A percentile compares a stretch with the other conserved stretches of the same genome.
phyloP scores from a whole-genome alignment of 1,140 invertebrate species.

The Halictus rubicundus region DNA sequence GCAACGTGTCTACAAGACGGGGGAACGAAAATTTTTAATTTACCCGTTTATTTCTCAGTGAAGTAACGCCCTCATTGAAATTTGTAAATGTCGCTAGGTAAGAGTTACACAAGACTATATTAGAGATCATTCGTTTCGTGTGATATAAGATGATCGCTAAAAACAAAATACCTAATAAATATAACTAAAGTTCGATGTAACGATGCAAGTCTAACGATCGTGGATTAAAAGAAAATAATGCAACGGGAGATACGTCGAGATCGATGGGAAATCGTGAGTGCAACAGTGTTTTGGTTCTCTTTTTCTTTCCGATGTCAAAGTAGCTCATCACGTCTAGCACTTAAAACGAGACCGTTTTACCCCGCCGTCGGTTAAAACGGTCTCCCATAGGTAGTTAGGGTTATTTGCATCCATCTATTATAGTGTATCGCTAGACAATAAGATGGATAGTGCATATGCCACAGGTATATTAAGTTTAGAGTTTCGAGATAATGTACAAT shows the following conservation, averaged over 20 bases:
- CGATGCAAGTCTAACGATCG: conserved; percentile 3
- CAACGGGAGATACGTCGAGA: background rate
- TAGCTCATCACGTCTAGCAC: conserved; percentile 10
- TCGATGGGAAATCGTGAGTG: background rate
- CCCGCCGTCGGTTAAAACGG: conserved; percentile 27
- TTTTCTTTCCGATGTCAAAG: conserved; percentile 19
- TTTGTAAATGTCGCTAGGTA: conserved; percentile 36
- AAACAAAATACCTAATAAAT: conserved; percentile 3
- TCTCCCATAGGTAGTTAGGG: conserved; percentile 68
- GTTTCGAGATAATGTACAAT: conserved; percentile 71
- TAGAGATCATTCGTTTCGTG: conserved; percentile 58
- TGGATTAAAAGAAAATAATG: background rate
- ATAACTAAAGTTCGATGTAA: conserved; percentile 18
- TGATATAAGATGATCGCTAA: conserved; percentile 19
- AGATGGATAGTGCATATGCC: conserved; percentile 55
- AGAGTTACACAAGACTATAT: conserved; percentile 34
- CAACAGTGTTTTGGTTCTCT: conserved; percentile 1
- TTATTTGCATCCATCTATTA: conserved; percentile 57
- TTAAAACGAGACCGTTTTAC: conserved; percentile 10
- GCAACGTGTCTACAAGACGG: conserved; percentile 32
- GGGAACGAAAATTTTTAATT: conserved; percentile 41
- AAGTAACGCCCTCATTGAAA: conserved; percentile 31
- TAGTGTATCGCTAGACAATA: conserved; percentile 51
- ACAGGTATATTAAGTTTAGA: conserved; percentile 67
- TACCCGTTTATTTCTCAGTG: conserved; percentile 35